Evolutionary conservation across 2,113 vertebrate genomes (phyloP), one percentile per base, ranked within the genome.

Genomic region (Coturnix japonica): DNA sequence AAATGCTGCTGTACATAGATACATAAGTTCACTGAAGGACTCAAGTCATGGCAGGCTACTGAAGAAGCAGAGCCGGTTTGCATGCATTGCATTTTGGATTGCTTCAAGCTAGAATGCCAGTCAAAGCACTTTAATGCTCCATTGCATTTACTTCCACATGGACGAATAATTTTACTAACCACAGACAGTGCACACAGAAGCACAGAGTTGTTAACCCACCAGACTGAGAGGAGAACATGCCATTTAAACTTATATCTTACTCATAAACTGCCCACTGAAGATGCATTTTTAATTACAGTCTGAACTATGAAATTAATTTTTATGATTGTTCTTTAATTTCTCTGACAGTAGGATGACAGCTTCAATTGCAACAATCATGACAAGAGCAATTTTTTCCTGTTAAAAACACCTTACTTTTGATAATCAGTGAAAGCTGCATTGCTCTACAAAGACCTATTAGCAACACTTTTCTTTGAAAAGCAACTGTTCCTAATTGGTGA

Each of bases 331-430:
- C 8, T 71, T 69, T 39, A 13, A 43, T 61, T 85, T 70, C n/a
- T 70, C 79, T 69, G 13, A 49, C 85, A 87, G 5, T 8, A 66
- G 5, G 3, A 7, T 59, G 51, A 66, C 28, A 87, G 44, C 11
- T 47, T 74, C 15, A 67, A 2, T 44, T 71, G 44, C 2, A 85
- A 85, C 8, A 69, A 6, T 26, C 57, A 4, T 54, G 72, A 53
- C 0, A 4, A 47, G 9, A 78, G 28, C 35, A 61, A 43, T 0
- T 13, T 9, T 74, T 44, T 10, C 20, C 39, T 57, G 1, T 44
- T 64, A 78, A 69, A 83, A 78, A 35, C 20, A n/a, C 0, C 1
- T 17, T 18, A 7, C 31, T 83, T 7, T 1, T 49, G 21, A 28
- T 59, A 65, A 15, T 83, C 33, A 53, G 0, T 18, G 35, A 64